Percentiles rank a stretch among this genome's conserved stretches.
phyloP scores from a whole-genome alignment of 2,113 vertebrate species.

The Phylloscopus trochiloides region DNA sequence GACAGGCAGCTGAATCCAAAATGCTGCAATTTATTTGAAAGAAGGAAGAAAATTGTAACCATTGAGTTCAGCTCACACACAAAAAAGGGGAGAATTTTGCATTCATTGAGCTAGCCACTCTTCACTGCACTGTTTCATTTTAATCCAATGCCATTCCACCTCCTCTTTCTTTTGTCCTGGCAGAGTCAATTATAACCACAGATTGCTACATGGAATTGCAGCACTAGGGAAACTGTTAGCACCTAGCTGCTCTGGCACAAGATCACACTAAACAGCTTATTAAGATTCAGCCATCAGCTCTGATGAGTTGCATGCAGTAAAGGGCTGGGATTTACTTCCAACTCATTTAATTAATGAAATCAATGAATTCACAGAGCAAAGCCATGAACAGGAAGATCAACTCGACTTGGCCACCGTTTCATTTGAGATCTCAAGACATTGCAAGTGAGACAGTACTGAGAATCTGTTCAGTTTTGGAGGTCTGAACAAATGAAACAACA shows the following conservation, averaged over 20 bases:
- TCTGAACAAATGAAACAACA: not conserved
- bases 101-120: conserved; percentile 23
- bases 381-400: conserved; percentile 60
- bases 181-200: conserved; percentile 71
- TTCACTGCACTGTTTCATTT: conserved; percentile 35
- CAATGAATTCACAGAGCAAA: conserved; percentile 65
- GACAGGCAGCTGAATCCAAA: not conserved
- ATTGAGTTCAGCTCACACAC: not conserved
- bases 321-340: conserved; percentile 72
- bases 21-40: not conserved
- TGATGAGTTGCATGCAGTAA: conserved; percentile 64
- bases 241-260: conserved; percentile 65
- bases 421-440: conserved; percentile 26
- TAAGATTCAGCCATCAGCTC: conserved; percentile 76
- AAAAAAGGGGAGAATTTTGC: not conserved
- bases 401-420: not conserved
- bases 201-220: conserved; percentile 66
- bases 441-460: not conserved
- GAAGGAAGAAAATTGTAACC: not conserved
- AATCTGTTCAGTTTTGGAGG: not conserved
- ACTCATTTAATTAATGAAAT: conserved; percentile 79
- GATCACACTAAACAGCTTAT: conserved; percentile 74
- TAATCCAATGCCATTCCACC: conserved; percentile 53
- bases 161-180: conserved; percentile 66
- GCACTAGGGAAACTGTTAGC: conserved; percentile 67